Evolutionary conservation across 2,888 invertebrate species (phyloP).

Genomic region (Achlya flavicornis): DNA sequence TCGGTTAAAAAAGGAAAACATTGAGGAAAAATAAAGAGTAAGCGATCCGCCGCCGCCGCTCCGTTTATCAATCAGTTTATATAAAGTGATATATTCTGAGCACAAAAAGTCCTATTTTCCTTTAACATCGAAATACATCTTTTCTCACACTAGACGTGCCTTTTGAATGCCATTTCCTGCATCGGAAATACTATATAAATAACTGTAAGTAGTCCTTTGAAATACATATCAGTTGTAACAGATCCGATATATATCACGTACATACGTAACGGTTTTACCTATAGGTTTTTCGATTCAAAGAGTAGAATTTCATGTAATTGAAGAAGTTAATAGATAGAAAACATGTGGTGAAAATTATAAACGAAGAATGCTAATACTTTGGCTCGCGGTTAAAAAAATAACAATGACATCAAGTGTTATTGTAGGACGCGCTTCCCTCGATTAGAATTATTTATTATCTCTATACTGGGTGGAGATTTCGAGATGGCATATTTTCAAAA

Average conservation of each 20-base stretch:
- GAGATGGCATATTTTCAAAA: too few relatives aligned
- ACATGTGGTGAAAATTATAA: too few relatives aligned
- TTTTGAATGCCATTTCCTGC: constrained; percentile 8
- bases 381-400: too few relatives aligned
- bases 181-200: constrained; percentile 10
- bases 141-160: not conserved
- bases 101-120: not conserved
- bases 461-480: too few relatives aligned
- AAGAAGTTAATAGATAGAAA: too few relatives aligned
- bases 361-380: too few relatives aligned
- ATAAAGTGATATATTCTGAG: not conserved
- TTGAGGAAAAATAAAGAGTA: not conserved
- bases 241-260: not conserved
- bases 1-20: not conserved
- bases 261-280: not conserved
- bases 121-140: not conserved
- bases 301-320: not conserved
- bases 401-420: too few relatives aligned
- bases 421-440: too few relatives aligned
- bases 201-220: not conserved
- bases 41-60: not conserved
- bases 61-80: constrained; percentile 6
- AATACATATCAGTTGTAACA: not conserved
- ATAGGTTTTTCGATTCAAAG: not conserved
- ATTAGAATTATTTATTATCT: too few relatives aligned